A percentile compares a stretch with the other conserved stretches of the same genome.
These are phyloP conservation scores for Neria commutata DNA, from an alignment of 2,888 invertebrate species.

Conservation along the genomic window DNA sequence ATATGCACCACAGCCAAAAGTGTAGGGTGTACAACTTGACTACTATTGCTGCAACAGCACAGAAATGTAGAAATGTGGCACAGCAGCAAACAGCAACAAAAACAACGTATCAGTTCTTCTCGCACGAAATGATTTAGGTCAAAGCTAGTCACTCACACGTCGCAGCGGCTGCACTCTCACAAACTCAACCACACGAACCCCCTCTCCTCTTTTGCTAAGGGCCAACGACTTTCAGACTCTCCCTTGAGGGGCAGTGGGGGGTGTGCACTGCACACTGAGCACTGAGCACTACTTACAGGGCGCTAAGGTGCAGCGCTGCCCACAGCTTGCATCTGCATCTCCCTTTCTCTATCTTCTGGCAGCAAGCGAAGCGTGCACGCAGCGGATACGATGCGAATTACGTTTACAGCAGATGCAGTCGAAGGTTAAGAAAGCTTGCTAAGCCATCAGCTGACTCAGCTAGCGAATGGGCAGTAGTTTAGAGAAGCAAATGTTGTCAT, in stretches of 20 bases:
- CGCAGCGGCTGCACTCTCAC: conserved; percentile 40
- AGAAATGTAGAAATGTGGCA: conserved; percentile 24
- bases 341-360: background rate
- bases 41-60: conserved; percentile 6
- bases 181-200: conserved; percentile 20
- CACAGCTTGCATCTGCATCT: background rate
- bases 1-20: no score
- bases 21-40: background rate
- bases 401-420: conserved; percentile 11
- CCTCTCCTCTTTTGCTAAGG: no score
- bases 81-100: conserved; percentile 24
- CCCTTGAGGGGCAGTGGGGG: no score
- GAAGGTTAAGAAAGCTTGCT: conserved; percentile 16
- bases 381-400: conserved; percentile 10
- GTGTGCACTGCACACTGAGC: no score
- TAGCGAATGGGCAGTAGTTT: no score
- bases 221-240: no score
- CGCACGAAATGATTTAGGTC: conserved; percentile 53
- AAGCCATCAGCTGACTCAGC: no score
- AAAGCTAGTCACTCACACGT: conserved; percentile 60
- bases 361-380: conserved; percentile 3
- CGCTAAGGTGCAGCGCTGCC: background rate
- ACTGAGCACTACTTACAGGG: no score
- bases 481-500: no score
- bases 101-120: conserved; percentile 33